Evolutionary conservation across 2,888 invertebrate genomes (phyloP), one percentile per base, ranked within the genome.

Genomic region (Thecophora atra): DNA sequence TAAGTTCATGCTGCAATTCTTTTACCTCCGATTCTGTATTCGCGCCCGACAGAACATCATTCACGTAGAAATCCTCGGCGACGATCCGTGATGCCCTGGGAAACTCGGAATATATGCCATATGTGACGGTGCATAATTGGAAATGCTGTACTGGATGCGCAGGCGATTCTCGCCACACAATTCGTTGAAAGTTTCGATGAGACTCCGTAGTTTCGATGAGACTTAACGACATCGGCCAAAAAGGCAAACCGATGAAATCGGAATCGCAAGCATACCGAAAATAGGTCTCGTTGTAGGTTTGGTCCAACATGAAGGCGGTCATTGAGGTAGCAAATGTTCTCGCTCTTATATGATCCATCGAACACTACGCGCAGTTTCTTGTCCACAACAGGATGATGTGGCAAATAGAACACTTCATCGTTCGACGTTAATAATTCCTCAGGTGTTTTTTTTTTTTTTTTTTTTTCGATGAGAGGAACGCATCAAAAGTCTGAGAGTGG

Each of bases 181-280:
- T 73, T 62, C 66, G 72, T 47, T 74, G 76, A 47, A 60, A 74
- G 26, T 70, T 68, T n/a, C 73, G n/a, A n/a, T n/a, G n/a, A n/a
- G n/a, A n/a, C n/a, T n/a, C n/a, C n/a, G n/a, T n/a, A n/a, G n/a
- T n/a, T n/a, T n/a, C n/a, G 76, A 4, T 75, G 74, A 7, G 68
- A 54, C 30, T n/a, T 74, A 17, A 73, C 72, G 3, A 77, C 28
- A 63, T 77, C 76, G 47, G 74, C 63, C 4, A 72, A 24, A 58
- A 75, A 76, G 1, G 64, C 74, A 54, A 77, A 66, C 47, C 60
- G 56, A 63, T 69, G 72, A 3, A 72, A 58, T 56, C 73, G 63
- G 72, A 73, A 72, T 8, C 72, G 58, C n/a, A 47, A 70, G 37
- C 74, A 70, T 13, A 74, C 71, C 0, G 68, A 66, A 0, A 72